Evolutionary conservation across 2,113 vertebrate genomes (phyloP), one percentile per base, ranked within the genome.

Genomic region (Polypterus senegalus): DNA sequence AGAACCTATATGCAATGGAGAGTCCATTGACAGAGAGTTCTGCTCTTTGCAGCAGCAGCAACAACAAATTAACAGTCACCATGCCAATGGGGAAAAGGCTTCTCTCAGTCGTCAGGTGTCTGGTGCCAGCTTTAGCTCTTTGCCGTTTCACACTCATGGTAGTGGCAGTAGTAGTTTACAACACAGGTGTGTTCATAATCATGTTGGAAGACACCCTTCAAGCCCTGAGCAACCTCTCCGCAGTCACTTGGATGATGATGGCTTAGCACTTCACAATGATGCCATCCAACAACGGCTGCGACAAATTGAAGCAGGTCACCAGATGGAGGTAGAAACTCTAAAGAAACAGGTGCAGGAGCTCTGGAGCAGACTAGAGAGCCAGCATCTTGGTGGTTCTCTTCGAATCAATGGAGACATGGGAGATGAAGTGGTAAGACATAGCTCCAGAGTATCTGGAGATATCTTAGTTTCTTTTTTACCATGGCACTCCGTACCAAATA

Each of bases 301-400:
- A 45, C 95, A 98, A 82, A 97, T 98, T 0, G 95, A 97, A 70
- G 91, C 83, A 0, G 92, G 93, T 1, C 94, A 98, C 64, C 93
- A 94, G 76, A 86, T 92, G 64, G 95, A 98, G 69, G 95, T 97
- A 70, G 95, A 98, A 75, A 91, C 87, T 3, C 75, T 98, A 69
- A 97, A 95, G 81, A 96, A 91, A 68, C 95, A 98, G 76, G 90
- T 98, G 51, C 94, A 96, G 72, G 93, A 98, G 74, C 72, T 98
- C 63, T 90, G 81, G 81, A 95, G 88, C 72, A 88, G 89, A n/a
- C 74, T 97, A 76, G 92, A 98, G 83, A 94, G 85, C 66, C 93
- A 94, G 69, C 88, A 89, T 59, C 80, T 89, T 46, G 74, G 73
- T 1, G 82, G 83, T 62, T 82, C 83, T 43, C 77, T 90, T 5